phyloP scores from a whole-genome alignment of 2,888 invertebrate genomes.

The Gibbula magus region DNA sequence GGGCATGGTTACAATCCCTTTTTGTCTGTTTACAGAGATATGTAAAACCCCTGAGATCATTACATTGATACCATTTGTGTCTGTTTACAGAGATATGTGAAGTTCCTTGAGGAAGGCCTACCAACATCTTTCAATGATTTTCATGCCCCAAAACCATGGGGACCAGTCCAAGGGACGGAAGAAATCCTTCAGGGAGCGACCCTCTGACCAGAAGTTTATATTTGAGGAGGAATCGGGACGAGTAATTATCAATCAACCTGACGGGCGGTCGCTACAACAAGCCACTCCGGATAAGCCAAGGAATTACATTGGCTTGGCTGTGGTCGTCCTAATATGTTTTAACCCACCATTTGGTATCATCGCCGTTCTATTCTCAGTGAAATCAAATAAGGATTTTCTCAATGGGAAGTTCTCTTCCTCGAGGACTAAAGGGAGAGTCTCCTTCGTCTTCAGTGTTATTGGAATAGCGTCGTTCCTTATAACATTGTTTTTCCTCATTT shows the following conservation, averaged over 20 bases:
- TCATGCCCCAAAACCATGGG: constrained; percentile 15
- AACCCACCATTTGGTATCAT: constrained; percentile 46
- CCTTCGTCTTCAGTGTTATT: constrained; percentile 40
- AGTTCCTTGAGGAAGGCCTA: no score
- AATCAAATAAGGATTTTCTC: constrained; percentile 43
- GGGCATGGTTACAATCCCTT: no score
- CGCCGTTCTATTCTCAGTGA: constrained; percentile 44
- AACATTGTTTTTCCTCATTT: constrained; percentile 38
- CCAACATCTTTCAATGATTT: no score
- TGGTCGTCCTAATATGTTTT: constrained; percentile 46
- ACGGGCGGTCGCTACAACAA: constrained; percentile 36
- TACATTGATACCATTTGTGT: no score
- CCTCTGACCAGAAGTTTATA: not conserved
- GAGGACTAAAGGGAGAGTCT: constrained; percentile 40
- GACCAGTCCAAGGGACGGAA: constrained; percentile 31
- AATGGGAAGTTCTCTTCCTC: constrained; percentile 37
- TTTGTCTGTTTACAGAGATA: no score
- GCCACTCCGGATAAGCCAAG: constrained; percentile 33
- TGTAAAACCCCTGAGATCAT: no score
- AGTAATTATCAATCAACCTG: constrained; percentile 41
- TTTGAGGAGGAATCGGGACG: constrained; percentile 34
- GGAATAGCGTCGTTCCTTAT: constrained; percentile 41
- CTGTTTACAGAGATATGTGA: no score
- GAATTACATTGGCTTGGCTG: constrained; percentile 45
- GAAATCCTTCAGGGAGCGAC: constrained; percentile 15